phyloP scores from a whole-genome alignment of 2,113 vertebrate genomes.

The Bujurquina vittata region DNA sequence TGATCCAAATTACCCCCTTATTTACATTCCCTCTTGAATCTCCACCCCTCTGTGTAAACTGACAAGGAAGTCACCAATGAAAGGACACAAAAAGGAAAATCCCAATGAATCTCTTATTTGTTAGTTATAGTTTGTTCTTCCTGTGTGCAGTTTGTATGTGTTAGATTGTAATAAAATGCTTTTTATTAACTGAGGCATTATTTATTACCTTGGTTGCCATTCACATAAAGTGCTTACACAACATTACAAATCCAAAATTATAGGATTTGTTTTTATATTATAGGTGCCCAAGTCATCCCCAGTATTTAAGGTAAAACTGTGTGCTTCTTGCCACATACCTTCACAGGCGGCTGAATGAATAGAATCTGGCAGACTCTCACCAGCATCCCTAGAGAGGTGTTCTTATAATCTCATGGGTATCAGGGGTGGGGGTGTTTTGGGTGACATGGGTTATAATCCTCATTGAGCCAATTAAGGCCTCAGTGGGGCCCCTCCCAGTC shows the following conservation, averaged over 20 bases:
- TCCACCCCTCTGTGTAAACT: constrained; percentile 52
- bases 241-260: background rate
- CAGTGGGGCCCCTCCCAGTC: constrained; percentile 66
- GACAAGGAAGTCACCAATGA: background rate
- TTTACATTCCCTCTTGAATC: constrained; percentile 58
- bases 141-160: background rate
- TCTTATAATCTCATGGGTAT: constrained; percentile 61
- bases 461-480: constrained; percentile 80
- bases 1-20: constrained; percentile 61
- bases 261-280: no score
- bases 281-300: background rate
- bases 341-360: constrained; percentile 42
- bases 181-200: background rate
- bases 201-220: background rate
- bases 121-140: background rate
- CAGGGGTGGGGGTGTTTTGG: constrained; percentile 35
- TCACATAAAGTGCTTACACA: background rate
- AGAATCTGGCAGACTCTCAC: constrained; percentile 38
- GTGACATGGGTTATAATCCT: constrained; percentile 71
- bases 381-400: constrained; percentile 57
- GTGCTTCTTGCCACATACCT: constrained; percentile 43
- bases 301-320: background rate
- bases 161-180: background rate
- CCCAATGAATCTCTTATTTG: background rate
- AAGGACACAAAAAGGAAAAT: background rate